Base-by-base conservation (phyloP, 1,140 invertebrate genomes). In the Drosophila gunungcola region DNA sequence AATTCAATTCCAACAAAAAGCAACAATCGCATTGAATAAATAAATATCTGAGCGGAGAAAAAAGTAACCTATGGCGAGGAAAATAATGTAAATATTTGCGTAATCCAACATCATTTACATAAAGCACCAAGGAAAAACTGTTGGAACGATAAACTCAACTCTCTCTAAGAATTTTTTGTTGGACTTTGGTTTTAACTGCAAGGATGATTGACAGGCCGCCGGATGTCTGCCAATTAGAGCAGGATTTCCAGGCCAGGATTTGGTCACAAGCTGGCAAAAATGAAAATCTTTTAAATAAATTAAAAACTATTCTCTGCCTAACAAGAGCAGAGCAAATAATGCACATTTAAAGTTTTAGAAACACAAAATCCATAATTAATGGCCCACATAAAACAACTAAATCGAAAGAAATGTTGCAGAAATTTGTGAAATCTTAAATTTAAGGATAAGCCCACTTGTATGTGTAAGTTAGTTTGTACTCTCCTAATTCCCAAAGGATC, bases 291-390 rank as follows among this genome's bases (percentile, higher is more conserved):
- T 41, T 62, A 38, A 54, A 54, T 73, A 73, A 63, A 54, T 64
- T 39, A 69, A 70, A 62, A 56, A 41, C 41, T 56, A 11, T 4
- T 29, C 16, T 56, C 32, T 36, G 5, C 9, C 0, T 38, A 36
- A 25, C 25, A 36, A 2, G 6, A 16, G n/a, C 39, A 21, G 7
- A 21, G 32, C 41, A 41, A 53, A 68, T 53, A 65, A 65, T 32
- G 60, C 46, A 32, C 36, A 56, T 41, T 11, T 46, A 56, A 55
- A 48, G 16, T 51, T 49, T 12, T 12, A 9, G 10, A n/a, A 51
- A 38, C 27, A 70, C n/a, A 69, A 72, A 72, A 56, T 72, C 64
- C 52, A 72, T 72, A 57, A 72, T 70, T 70, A 70, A 72, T 72
- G 65, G 68, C 16, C 36, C 7, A 4, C 12, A 55, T 27, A 48